Base-by-base conservation (phyloP, 2,113 vertebrate genomes). In the Heteronetta atricapilla region DNA sequence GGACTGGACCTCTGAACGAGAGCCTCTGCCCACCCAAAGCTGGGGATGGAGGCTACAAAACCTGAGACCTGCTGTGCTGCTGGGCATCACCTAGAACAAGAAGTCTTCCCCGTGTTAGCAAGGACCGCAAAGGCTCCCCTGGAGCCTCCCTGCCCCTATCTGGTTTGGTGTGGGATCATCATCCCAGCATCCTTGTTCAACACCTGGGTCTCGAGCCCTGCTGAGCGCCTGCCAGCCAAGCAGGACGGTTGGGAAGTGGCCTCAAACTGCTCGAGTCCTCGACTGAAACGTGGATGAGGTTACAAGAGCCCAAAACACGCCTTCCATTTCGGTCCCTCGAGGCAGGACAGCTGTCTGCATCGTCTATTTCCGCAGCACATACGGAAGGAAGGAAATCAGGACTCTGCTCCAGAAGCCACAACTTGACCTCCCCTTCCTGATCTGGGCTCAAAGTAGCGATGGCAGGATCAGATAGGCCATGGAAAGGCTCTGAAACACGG, bases 401-500 rank as follows among this genome's bases (percentile, higher is more conserved):
- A 80, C 82, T 93, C n/a, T 63, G 89, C 75, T 95, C 91, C 96
- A 95, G 82, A 67, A 25, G 34, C 67, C 62, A 26, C 0, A 0
- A 23, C 79, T 82, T 74, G 63, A 95, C 84, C 74, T 95, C 72
- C 82, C 46, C 13, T 86, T 94, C 91, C 85, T 59, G 25, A 74
- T 38, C 44, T 2, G 3, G 77, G 55, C 76, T 94, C 40, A 64
- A 31, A 76, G 21, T 29, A n/a, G 46, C 3, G 1, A 58, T 11
- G 0, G 3, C 70, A 73, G 67, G 78, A 73, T 28, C 4, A 75
- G 52, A 26, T 10, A 29, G 34, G 56, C 31, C 63, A 62, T 1
- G 3, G 76, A 60, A 89, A 63, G 31, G 22, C 70, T 77, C 69
- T 40, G 42, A 82, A 92, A 84, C 2, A 1, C 0, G 0, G 29